Percentiles rank a stretch among this genome's conserved stretches.
These are phyloP conservation scores for Leptocoma aspasia DNA, from an alignment of 2,113 vertebrate genomes.

Conservation along the genomic window DNA sequence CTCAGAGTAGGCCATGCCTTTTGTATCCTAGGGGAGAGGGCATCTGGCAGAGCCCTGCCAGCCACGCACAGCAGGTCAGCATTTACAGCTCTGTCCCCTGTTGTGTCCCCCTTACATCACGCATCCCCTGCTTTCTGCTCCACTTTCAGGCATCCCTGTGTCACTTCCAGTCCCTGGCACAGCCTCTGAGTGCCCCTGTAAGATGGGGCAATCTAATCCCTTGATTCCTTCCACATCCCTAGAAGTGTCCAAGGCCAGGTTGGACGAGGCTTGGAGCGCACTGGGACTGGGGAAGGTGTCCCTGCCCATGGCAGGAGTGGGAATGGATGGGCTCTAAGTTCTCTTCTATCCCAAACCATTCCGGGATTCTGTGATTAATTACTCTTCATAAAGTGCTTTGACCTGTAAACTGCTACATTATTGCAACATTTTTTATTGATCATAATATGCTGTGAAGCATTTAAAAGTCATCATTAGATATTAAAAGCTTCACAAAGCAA, in stretches of 20 bases:
- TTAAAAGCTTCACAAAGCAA: neutral
- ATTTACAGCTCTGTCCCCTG: neutral
- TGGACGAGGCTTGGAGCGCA: rapidly evolving
- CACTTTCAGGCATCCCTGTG: neutral
- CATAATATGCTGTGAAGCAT: neutral
- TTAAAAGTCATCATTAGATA: neutral
- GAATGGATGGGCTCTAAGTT: neutral
- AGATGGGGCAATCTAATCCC: neutral
- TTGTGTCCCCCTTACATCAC: rapidly evolving
- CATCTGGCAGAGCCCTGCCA: neutral
- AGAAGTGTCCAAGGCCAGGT: neutral
- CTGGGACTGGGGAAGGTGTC: neutral
- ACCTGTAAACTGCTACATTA: neutral
- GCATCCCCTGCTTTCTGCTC: neutral
- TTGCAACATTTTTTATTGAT: neutral
- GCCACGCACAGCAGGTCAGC: neutral
- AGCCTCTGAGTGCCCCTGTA: neutral
- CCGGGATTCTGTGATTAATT: neutral
- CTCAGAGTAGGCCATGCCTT: neutral
- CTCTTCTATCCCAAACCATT: neutral
- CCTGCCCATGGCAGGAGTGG: neutral
- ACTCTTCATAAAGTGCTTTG: neutral
- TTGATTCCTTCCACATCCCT: neutral
- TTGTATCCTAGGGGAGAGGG: neutral
- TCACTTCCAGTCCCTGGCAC: neutral